These are phyloP conservation scores for Phaenicophaeus curvirostris DNA, from an alignment of 2,797 vertebrate species.

Conservation along the genomic window DNA sequence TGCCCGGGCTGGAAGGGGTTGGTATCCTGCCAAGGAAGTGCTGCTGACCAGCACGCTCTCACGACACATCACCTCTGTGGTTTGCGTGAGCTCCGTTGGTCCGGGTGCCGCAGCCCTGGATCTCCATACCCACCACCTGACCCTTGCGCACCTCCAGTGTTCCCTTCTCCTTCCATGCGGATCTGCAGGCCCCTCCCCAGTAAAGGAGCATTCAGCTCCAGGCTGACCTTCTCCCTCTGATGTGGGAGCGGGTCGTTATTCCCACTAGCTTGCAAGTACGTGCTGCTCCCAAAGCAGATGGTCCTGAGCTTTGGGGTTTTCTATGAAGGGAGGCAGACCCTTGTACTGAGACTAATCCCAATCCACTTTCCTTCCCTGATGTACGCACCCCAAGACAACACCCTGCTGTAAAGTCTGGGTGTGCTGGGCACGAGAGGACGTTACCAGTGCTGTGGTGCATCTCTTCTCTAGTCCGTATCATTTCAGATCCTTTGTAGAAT, in stretches of 20 bases:
- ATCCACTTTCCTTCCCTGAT: neutral
- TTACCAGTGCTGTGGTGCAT: constrained; percentile 16
- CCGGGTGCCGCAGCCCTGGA: neutral
- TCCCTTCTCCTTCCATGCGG: neutral
- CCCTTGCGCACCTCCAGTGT: neutral
- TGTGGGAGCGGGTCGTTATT: neutral
- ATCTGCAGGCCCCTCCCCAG: neutral
- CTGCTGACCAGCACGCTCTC: constrained; percentile 55
- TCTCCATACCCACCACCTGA: constrained; percentile 42
- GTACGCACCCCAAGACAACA: neutral
- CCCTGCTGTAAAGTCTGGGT: neutral
- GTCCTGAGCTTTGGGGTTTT: neutral
- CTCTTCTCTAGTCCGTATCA: constrained; percentile 57
- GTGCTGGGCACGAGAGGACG: constrained; percentile 5
- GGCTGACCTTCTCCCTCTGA: neutral
- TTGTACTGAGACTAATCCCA: neutral
- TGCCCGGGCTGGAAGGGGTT: constrained; percentile 39
- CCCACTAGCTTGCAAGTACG: neutral
- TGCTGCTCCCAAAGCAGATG: neutral
- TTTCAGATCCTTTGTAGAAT: constrained; percentile 63
- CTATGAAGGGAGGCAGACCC: constrained; percentile 14
- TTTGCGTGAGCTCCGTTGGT: constrained; percentile 16
- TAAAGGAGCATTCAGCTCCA: neutral
- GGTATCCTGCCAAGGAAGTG: constrained; percentile 50
- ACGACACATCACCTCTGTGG: constrained; percentile 61